A percentile compares a stretch with the other conserved stretches of the same genome.
Conservation (phyloP, 2,888 invertebrate species). For the Agriotes lineatus region DNA sequence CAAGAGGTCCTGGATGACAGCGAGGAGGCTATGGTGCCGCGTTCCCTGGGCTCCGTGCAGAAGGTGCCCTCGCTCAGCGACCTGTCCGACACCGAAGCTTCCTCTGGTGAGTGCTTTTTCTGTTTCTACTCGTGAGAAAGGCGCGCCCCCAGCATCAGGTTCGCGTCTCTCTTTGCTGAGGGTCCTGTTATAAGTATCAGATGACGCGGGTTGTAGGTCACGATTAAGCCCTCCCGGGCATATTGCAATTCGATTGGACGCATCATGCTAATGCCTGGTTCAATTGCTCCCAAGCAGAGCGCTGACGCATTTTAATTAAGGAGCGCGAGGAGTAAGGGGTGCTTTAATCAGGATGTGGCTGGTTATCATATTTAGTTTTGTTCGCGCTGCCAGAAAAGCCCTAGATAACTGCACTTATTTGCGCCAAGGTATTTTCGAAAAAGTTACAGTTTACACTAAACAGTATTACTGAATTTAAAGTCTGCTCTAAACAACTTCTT, state of each 20-base stretch:
- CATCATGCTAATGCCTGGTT: slow-evolving; percentile 29
- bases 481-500: too few species aligned
- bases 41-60: slow-evolving; percentile 75
- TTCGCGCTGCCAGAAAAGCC: slow-evolving; percentile 15
- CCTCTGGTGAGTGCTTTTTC: slow-evolving; percentile 79
- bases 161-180: neutral
- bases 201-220: slow-evolving; percentile 1
- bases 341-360: slow-evolving; percentile 57
- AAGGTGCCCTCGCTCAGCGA: slow-evolving; percentile 93
- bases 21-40: slow-evolving; percentile 74
- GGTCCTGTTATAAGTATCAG: neutral
- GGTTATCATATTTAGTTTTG: slow-evolving; percentile 51
- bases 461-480: too few species aligned
- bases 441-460: too few species aligned
- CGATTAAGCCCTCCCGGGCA: too few species aligned
- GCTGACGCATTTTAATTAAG: slow-evolving; percentile 44
- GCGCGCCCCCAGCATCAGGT: neutral
- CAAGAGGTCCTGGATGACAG: slow-evolving; percentile 72
- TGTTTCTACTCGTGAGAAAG: neutral
- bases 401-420: too few species aligned
- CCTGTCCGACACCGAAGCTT: slow-evolving; percentile 90
- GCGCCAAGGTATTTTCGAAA: too few species aligned
- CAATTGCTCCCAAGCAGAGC: slow-evolving; percentile 37
- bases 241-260: slow-evolving; percentile 35
- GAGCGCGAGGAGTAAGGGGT: slow-evolving; percentile 27